A percentile compares a stretch with the other conserved stretches of the same genome.
Conservation (phyloP, 2,113 vertebrate genomes). For the Isurus oxyrinchus region DNA sequence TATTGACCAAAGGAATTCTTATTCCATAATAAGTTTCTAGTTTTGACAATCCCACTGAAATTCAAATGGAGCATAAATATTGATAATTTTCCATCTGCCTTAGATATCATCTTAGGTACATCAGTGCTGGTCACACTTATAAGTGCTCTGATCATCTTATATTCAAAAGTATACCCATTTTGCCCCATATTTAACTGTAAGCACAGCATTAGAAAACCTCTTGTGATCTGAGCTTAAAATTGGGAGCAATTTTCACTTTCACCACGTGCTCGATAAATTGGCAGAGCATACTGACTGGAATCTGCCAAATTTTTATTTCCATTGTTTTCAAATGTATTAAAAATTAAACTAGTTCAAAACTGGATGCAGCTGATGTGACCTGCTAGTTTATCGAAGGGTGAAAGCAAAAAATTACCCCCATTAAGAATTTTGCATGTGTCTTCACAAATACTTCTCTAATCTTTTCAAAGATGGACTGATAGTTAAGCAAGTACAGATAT, state of each 20-base stretch:
- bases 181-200: too few relatives aligned
- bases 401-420: not conserved
- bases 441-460: not conserved
- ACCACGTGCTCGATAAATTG: not conserved
- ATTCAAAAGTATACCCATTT: too few relatives aligned
- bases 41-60: not conserved
- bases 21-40: not conserved
- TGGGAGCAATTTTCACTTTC: not conserved
- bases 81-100: not conserved
- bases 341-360: not conserved
- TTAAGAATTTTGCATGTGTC: not conserved
- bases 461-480: not conserved
- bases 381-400: not conserved
- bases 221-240: not conserved
- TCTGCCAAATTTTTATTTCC: not conserved
- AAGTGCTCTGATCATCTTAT: too few relatives aligned
- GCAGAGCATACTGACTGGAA: not conserved
- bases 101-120: too few relatives aligned
- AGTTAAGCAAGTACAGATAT: not conserved
- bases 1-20: not conserved
- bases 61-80: not conserved
- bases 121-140: too few relatives aligned
- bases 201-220: not conserved
- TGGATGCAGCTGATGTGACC: not conserved
- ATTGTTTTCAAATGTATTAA: not conserved